Base-by-base conservation (phyloP, 1,140 invertebrate genomes). In the Drosophila sucinea region DNA sequence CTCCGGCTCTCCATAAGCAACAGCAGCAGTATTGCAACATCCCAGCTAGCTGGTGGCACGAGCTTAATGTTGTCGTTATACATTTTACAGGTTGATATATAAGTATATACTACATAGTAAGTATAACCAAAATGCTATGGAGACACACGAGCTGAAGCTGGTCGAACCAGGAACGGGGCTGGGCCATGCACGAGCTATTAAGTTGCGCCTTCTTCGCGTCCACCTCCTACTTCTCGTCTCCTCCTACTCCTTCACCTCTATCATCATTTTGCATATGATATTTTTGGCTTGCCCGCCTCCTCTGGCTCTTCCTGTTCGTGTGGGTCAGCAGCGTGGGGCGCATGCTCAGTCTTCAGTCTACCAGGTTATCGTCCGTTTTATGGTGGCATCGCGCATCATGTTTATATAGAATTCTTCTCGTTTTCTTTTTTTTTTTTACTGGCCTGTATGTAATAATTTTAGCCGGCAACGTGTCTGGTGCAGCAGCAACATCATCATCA, bases 31-130 rank as follows among this genome's bases (percentile, higher is more conserved):
- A 32, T 81, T 87, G 33, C 30, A 23, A 30, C 27, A 41, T 81
- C 87, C 56, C 84, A 75, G 80, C 80, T 89, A 75, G 80, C 79
- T 89, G 78, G 80, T 90, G 87, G 87, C 87, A 90, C 87, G 87
- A 90, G 87, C 87, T 90, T 83, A 90, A 90, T 90, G 87, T 90
- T 90, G 84, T 90, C 80, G 84, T 89, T 89, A 89, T 90, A 90
- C 80, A 84, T 89, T 89, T 87, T 89, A 73, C 83, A 87, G 84
- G 84, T 87, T 87, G 84, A 80, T 81, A 66, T 58, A 57, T 47
- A 47, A 23, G 17, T 47, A 47, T 47, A 47, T 47, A 23, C 41
- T 27, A 51, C 27, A 47, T 47, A 27, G 23, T 38, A 38, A 51
- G 44, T 51, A 51, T 51, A 51, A 51, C 56, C 56, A 47, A 58